A percentile compares a stretch with the other conserved stretches of the same genome.
These are phyloP conservation scores for Lycodopsis pacificus DNA, from an alignment of 2,797 vertebrate species.

Conservation along the genomic window DNA sequence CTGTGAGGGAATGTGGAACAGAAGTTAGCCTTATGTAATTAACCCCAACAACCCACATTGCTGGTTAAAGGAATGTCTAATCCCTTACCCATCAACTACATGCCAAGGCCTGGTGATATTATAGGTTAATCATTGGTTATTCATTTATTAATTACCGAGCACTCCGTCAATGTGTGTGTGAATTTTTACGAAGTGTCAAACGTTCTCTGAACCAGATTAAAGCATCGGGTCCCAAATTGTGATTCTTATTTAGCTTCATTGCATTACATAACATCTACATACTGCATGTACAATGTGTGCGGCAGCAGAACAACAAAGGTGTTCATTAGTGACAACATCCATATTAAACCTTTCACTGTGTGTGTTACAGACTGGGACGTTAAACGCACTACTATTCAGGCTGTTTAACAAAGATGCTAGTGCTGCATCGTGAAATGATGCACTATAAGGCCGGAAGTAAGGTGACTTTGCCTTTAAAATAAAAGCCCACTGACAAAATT, in stretches of 20 bases:
- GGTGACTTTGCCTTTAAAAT: slow-evolving; percentile 2
- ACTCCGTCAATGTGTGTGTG: neutral
- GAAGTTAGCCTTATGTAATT: neutral
- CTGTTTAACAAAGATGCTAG: neutral
- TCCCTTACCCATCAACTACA: no score
- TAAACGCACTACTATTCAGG: neutral
- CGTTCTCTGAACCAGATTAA: neutral
- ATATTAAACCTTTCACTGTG: neutral
- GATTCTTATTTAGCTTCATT: neutral
- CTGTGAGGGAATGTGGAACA: slow-evolving; percentile 13
- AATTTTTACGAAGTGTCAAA: neutral
- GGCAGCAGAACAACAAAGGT: no score
- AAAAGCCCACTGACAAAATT: neutral
- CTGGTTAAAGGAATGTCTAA: no score
- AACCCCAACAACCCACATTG: neutral
- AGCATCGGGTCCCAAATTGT: neutral
- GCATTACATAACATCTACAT: neutral
- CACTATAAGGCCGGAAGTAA: neutral
- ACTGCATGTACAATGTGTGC: neutral
- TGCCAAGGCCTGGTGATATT: no score
- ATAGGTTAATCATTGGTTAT: no score
- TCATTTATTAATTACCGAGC: neutral
- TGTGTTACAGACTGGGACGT: neutral
- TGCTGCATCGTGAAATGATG: neutral
- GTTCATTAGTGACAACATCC: neutral